Base-by-base conservation (phyloP, 1,140 invertebrate genomes). In the Panagrolaimus sp. region DNA sequence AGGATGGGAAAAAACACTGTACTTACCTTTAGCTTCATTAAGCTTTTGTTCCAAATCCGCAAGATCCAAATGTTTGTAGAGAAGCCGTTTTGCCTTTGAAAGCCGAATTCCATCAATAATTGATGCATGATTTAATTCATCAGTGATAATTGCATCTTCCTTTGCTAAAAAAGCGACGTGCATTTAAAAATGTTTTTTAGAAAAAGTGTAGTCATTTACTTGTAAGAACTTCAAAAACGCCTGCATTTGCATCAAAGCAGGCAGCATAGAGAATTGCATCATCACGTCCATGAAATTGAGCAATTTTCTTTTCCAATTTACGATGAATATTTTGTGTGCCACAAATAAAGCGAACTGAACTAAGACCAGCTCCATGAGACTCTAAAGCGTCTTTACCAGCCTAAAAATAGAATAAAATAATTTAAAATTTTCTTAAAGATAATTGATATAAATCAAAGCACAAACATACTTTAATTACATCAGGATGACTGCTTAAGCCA, bases 161-260 rank as follows among this genome's bases (percentile, higher is more conserved):
- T 71, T 68, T 15, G 63, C 79, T 81, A 44, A 71, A 80, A 65
- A 38, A 12, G 43, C 14, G 15, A 43, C 26, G 43, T 28, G 17
- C 12, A 58, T 21, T 14, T 38, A 21, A 32, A 72, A 71, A 63
- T 28, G 12, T 21, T 58, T 26, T 12, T 14, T 7, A 92, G 87
- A 63, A 95, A 84, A 55, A 95, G 85, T 70, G 89, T 88, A 65
- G 94, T 87, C 2, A 64, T 0, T 89, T 83, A 14, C 88, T 89
- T 24, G 94, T 84, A 58, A 96, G 84, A 0, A 89, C 88, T 85
- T 95, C 93, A 85, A 96, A 96, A 6, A 95, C 78, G 6, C 92
- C 93, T 14, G 92, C 92, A 85, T 96, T 96, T 0, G 93, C 93
- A 85, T 95, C 92, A 80, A 94, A 95, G 75, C 93, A 95, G 21